Conservation (phyloP, 1,140 invertebrate species). For the Drosophila ironensis region DNA sequence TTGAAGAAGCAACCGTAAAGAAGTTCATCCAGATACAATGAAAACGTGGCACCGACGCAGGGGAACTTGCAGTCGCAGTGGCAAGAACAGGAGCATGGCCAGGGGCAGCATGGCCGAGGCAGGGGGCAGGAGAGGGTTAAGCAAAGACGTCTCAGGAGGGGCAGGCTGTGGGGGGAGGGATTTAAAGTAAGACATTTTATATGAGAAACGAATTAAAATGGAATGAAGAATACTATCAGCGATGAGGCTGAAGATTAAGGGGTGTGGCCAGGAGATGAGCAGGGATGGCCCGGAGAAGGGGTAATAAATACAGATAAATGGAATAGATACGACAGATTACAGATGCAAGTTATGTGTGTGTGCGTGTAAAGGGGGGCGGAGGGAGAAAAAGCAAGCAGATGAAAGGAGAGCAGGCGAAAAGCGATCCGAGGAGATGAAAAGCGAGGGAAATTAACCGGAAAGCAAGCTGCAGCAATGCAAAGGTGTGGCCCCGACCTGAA, state of each 20-base stretch:
- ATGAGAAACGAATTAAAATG: conserved; percentile 56
- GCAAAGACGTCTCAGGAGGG: not conserved
- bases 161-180: not conserved
- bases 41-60: no score
- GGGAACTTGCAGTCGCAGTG: no score
- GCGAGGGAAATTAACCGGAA: conserved; percentile 30
- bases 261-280: not conserved
- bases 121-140: not conserved
- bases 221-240: conserved; percentile 41
- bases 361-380: not conserved
- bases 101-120: no score
- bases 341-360: conserved; percentile 40
- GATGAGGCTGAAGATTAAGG: conserved; percentile 26
- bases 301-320: conserved; percentile 45
- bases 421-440: not conserved
- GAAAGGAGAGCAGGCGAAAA: not conserved
- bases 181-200: conserved; percentile 53
- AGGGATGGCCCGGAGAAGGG: not conserved
- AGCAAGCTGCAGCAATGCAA: conserved; percentile 1
- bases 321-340: conserved; percentile 42
- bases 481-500: not conserved
- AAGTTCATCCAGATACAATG: conserved; percentile 37
- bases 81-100: no score
- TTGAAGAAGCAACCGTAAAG: conserved; percentile 49
- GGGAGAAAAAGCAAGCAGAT: not conserved